Conservation (phyloP, 2,888 invertebrate species). For the Macrostomum cliftonense region DNA sequence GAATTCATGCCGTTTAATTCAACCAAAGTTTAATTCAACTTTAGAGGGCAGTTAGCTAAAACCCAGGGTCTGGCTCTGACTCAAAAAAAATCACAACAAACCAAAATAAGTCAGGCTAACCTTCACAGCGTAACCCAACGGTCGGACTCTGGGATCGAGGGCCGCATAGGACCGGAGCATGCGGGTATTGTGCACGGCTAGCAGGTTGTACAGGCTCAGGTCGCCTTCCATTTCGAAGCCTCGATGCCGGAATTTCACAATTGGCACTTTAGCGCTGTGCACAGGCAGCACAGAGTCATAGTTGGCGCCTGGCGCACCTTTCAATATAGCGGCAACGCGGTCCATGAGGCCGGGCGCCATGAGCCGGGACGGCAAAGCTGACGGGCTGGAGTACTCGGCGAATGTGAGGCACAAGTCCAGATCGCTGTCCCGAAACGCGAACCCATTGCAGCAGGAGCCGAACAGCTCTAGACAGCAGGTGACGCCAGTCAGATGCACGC, state of each 20-base stretch:
- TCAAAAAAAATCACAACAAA: too few relatives aligned
- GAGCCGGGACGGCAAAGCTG: too few relatives aligned
- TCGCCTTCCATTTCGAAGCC: slow-evolving; percentile 42
- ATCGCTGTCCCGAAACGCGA: slow-evolving; percentile 44
- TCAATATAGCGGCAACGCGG: too few relatives aligned
- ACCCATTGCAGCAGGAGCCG: slow-evolving; percentile 46
- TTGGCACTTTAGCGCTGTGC: slow-evolving; percentile 46
- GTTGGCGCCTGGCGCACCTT: too few relatives aligned
- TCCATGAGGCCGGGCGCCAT: too few relatives aligned
- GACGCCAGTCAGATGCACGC: too few relatives aligned
- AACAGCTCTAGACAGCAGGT: slow-evolving; percentile 37
- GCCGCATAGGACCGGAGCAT: slow-evolving; percentile 41
- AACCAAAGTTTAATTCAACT: too few relatives aligned
- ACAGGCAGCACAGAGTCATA: slow-evolving; percentile 25
- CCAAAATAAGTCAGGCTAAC: too few relatives aligned
- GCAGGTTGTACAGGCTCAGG: slow-evolving; percentile 45
- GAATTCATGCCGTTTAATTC: too few relatives aligned
- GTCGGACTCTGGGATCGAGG: slow-evolving; percentile 41
- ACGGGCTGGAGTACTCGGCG: slow-evolving; percentile 15
- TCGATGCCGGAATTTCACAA: slow-evolving; percentile 43
- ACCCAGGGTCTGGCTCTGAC: too few relatives aligned
- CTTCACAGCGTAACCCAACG: slow-evolving; percentile 41
- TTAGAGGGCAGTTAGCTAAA: too few relatives aligned
- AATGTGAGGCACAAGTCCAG: slow-evolving; percentile 46
- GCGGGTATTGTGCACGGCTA: slow-evolving; percentile 44